Conservation (phyloP, 2,113 vertebrate species). For the Solea solea region DNA sequence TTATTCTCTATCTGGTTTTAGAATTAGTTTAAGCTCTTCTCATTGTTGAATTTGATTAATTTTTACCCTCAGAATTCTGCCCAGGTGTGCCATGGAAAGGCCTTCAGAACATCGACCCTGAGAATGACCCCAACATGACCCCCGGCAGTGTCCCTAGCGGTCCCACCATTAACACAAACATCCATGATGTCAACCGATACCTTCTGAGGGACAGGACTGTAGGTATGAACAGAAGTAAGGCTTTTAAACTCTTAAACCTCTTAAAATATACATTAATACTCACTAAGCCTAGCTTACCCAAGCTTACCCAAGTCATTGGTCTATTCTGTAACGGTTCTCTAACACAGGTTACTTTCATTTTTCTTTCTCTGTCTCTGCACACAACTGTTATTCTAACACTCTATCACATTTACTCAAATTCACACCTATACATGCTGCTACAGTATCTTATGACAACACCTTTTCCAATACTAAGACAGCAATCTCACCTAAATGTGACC, state of each 20-base stretch:
- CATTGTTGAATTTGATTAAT: neutral
- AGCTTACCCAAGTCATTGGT: too few species aligned
- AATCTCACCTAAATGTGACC: neutral
- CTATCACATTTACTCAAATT: too few species aligned
- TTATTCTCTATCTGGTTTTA: neutral
- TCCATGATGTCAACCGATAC: constrained; percentile 98
- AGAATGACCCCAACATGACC: constrained; percentile 97
- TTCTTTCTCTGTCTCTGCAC: too few species aligned
- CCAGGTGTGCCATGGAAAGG: constrained; percentile 99
- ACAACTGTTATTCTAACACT: too few species aligned
- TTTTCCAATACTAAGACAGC: neutral
- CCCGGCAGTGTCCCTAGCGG: constrained; percentile 97
- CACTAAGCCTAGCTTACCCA: too few species aligned
- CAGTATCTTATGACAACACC: too few species aligned
- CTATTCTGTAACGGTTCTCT: too few species aligned
- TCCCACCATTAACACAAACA: constrained; percentile 97
- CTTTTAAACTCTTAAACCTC: neutral
- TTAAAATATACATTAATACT: too few species aligned
- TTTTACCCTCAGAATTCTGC: constrained; percentile 89
- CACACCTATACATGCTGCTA: too few species aligned
- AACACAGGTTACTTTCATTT: too few species aligned
- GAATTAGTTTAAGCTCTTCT: neutral
- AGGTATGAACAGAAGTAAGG: constrained; percentile 79
- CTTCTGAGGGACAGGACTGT: constrained; percentile 92
- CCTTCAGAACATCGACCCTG: constrained; percentile 97